These are phyloP conservation scores for Pygoscelis antarcticus DNA, from an alignment of 2,113 vertebrate species.

Conservation along the genomic window DNA sequence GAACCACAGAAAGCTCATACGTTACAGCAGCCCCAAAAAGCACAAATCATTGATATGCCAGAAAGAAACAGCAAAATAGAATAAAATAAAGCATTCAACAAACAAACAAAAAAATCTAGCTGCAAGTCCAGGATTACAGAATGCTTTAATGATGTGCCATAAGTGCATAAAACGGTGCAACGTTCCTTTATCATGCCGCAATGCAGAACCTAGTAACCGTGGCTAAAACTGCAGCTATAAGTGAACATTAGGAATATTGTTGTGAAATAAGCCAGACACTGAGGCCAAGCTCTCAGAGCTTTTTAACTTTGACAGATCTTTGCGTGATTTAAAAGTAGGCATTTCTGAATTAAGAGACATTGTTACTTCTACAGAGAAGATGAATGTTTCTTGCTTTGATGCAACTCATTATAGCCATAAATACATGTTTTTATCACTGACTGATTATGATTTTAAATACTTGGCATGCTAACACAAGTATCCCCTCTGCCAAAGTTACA, in stretches of 20 bases:
- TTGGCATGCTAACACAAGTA: conserved; percentile 23
- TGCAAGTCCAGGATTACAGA: neutral
- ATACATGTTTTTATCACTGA: conserved; percentile 40
- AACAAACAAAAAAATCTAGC: neutral
- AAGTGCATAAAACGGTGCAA: rapidly evolving
- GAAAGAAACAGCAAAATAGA: neutral
- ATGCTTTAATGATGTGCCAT: rapidly evolving
- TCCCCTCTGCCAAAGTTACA: conserved; percentile 38
- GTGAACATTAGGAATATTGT: neutral
- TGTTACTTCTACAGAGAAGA: neutral
- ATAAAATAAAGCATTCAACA: neutral
- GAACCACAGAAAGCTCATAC: neutral
- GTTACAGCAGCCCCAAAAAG: neutral
- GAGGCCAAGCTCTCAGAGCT: neutral
- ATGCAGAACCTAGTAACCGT: neutral
- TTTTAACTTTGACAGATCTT: neutral
- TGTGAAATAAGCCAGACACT: neutral
- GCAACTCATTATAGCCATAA: conserved; percentile 29
- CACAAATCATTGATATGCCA: neutral
- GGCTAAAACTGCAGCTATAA: neutral
- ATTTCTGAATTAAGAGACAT: neutral
- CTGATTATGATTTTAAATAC: conserved; percentile 49
- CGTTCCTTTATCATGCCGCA: rapidly evolving
- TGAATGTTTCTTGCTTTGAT: conserved; percentile 14
- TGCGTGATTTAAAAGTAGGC: neutral